A percentile compares a stretch with the other conserved stretches of the same genome.
These are phyloP conservation scores for Darwinula stevensoni DNA, from an alignment of 2,888 invertebrate genomes.

Conservation along the genomic window DNA sequence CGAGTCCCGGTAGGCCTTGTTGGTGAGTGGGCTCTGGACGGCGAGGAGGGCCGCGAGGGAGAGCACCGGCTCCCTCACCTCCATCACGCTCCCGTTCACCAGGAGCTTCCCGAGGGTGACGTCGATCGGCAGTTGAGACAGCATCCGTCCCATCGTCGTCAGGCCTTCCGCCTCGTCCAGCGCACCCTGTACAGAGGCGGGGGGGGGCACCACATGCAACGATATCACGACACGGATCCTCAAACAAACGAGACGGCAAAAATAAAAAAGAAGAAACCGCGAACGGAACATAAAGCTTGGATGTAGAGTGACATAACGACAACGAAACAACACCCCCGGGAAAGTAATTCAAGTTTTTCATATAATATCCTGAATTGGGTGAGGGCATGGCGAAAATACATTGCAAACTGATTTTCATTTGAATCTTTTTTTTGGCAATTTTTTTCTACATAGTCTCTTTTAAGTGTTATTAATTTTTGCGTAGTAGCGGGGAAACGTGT, in stretches of 20 bases:
- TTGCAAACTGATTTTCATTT: too few species aligned
- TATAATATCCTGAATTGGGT: too few species aligned
- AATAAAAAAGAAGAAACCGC: neutral
- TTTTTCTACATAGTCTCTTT: too few species aligned
- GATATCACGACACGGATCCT: too few species aligned
- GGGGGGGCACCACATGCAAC: too few species aligned
- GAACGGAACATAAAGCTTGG: slow-evolving; percentile 4
- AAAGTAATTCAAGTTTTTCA: too few species aligned
- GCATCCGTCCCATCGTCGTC: slow-evolving; percentile 53
- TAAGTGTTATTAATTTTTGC: too few species aligned
- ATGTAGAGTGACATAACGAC: neutral
- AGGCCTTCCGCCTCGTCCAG: slow-evolving; percentile 44
- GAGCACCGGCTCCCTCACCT: slow-evolving; percentile 58
- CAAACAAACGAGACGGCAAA: too few species aligned
- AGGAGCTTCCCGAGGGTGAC: slow-evolving; percentile 84
- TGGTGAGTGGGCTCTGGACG: slow-evolving; percentile 74
- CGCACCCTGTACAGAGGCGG: slow-evolving; percentile 28
- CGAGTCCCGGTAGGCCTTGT: slow-evolving; percentile 50
- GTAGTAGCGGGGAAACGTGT: too few species aligned
- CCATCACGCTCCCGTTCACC: slow-evolving; percentile 61
- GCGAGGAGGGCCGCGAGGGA: slow-evolving; percentile 72
- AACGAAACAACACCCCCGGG: too few species aligned
- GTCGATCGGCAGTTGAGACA: slow-evolving; percentile 75
- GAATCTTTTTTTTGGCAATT: too few species aligned
- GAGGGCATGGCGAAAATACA: too few species aligned